phyloP scores from a whole-genome alignment of 1,140 invertebrate species.

The Drosophila arawakana region DNA sequence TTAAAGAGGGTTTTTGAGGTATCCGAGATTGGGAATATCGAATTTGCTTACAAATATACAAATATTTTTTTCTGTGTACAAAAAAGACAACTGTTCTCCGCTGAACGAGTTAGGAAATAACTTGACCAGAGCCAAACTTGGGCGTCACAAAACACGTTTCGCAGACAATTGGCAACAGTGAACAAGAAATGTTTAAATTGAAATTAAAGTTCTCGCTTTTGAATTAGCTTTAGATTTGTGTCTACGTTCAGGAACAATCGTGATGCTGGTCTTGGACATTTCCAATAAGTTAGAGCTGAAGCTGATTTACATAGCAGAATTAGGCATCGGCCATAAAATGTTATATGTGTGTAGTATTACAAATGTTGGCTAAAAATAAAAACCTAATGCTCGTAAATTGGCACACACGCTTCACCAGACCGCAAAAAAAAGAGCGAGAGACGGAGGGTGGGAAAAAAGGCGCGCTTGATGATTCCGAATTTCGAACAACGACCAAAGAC shows the following conservation, averaged over 20 bases:
- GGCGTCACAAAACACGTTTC: slow-evolving; percentile 74
- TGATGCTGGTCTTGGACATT: background rate
- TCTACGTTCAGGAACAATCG: background rate
- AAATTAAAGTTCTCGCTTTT: slow-evolving; percentile 6
- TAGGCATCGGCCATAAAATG: slow-evolving; percentile 50
- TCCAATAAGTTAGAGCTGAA: background rate
- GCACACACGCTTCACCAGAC: slow-evolving; percentile 79
- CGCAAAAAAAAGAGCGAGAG: slow-evolving; percentile 53
- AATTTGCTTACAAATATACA: too few relatives aligned
- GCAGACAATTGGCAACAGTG: slow-evolving; percentile 63
- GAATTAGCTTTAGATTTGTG: background rate
- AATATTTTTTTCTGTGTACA: background rate
- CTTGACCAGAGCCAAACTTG: slow-evolving; percentile 42
- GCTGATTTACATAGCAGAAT: slow-evolving; percentile 51
- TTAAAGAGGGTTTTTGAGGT: too few relatives aligned
- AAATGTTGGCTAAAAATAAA: slow-evolving; percentile 76
- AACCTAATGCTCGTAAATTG: slow-evolving; percentile 72
- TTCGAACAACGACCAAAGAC: slow-evolving; percentile 37
- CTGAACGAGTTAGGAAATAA: slow-evolving; percentile 11
- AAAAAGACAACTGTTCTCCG: slow-evolving; percentile 64
- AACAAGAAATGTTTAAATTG: slow-evolving; percentile 39
- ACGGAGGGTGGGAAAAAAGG: slow-evolving; percentile 12
- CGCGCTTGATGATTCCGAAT: slow-evolving; percentile 54
- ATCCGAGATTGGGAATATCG: too few relatives aligned
- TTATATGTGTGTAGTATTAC: slow-evolving; percentile 51